These are phyloP conservation scores for Hydroisotoma schaefferi DNA, from an alignment of 2,888 invertebrate species.

Conservation along the genomic window DNA sequence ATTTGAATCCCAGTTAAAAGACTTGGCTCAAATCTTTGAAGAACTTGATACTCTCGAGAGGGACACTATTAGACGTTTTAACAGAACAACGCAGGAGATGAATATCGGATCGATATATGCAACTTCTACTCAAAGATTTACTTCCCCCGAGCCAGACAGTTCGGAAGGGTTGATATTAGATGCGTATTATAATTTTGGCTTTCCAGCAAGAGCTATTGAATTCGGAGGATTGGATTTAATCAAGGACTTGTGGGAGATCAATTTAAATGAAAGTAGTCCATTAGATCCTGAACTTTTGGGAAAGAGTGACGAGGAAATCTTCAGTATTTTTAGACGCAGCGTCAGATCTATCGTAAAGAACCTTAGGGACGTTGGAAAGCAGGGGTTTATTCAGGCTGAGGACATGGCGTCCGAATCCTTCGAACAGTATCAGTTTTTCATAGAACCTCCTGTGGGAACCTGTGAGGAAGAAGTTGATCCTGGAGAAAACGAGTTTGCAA, in stretches of 20 bases:
- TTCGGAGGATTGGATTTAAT: conserved; percentile 2
- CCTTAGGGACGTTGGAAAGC: neutral
- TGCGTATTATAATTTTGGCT: conserved; percentile 1
- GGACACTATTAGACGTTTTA: too few relatives aligned
- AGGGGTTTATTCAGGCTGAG: neutral
- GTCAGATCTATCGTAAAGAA: too few relatives aligned
- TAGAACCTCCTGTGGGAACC: neutral
- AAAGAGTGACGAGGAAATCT: too few relatives aligned
- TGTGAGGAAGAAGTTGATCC: conserved; percentile 1
- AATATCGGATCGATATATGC: neutral
- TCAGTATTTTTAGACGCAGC: too few relatives aligned
- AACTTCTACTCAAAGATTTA: neutral
- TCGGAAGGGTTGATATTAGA: neutral
- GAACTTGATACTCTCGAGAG: neutral
- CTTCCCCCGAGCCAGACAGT: neutral
- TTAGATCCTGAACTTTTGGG: too few relatives aligned
- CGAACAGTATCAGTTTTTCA: conserved; percentile 5
- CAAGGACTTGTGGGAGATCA: neutral
- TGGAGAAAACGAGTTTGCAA: too few relatives aligned
- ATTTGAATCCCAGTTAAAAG: neutral
- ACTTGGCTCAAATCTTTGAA: neutral
- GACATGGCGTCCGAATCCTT: neutral
- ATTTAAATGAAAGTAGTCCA: too few relatives aligned
- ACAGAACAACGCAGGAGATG: neutral
- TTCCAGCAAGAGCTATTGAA: neutral